phyloP scores from a whole-genome alignment of 2,888 invertebrate species.

The Ornithoptera priamus region DNA sequence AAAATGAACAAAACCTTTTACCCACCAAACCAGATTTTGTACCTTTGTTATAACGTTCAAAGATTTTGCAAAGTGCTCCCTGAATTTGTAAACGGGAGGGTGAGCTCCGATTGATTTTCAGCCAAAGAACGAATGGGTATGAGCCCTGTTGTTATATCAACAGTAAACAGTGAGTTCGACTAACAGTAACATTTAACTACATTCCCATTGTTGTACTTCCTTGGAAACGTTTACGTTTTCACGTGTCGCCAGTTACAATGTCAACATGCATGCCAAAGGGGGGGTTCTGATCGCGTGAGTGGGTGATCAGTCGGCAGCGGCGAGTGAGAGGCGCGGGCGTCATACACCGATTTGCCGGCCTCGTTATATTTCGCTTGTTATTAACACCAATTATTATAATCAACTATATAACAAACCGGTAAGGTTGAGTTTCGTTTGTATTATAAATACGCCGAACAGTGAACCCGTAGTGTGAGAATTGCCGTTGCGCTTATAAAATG shows the following conservation, averaged over 20 bases:
- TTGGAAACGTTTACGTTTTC: constrained; percentile 21
- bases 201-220: constrained; percentile 22
- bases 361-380: constrained; percentile 35
- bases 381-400: constrained; percentile 32
- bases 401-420: constrained; percentile 18
- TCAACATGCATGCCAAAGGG: constrained; percentile 42
- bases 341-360: constrained; percentile 59
- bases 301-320: constrained; percentile 53
- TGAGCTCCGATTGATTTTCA: background rate
- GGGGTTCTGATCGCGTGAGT: constrained; percentile 63
- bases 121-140: background rate
- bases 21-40: background rate
- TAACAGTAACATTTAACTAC: constrained; percentile 17
- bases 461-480: constrained; percentile 40
- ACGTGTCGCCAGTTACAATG: constrained; percentile 27
- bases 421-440: constrained; percentile 13
- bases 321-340: constrained; percentile 72
- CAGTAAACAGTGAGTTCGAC: constrained; percentile 17
- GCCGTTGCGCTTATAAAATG: constrained; percentile 47
- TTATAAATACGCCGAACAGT: constrained; percentile 38
- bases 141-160: constrained; percentile 16
- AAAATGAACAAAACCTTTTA: background rate
- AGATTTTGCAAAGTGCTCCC: background rate
- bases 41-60: background rate
- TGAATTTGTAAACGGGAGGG: background rate